phyloP scores from a whole-genome alignment of 2,797 vertebrate species.

The Poecile montanus region DNA sequence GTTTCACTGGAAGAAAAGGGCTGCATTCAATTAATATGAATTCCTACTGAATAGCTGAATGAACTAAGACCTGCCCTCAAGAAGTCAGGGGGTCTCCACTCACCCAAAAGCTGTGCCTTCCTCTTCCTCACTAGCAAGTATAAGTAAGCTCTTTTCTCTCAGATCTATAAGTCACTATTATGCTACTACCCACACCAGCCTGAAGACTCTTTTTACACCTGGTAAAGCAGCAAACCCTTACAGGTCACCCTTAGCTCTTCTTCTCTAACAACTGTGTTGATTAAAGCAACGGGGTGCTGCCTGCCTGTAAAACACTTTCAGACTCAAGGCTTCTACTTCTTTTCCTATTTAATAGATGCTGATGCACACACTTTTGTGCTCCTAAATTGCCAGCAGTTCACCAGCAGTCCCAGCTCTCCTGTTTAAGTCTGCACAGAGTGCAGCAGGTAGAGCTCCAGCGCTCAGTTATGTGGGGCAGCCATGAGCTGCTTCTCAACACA shows the following conservation, averaged over 20 bases:
- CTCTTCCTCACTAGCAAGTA: background rate
- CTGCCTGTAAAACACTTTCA: background rate
- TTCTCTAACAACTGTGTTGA: background rate
- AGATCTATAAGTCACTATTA: background rate
- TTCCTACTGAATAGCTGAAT: background rate
- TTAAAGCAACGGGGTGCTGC: background rate
- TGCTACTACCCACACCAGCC: background rate
- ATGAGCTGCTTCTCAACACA: background rate
- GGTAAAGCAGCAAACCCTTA: background rate
- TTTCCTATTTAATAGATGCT: background rate
- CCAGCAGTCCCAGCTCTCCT: background rate
- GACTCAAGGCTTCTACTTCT: background rate
- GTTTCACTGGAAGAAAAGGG: background rate
- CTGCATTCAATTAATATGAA: background rate
- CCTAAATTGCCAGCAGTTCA: background rate
- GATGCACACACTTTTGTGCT: background rate
- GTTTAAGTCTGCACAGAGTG: rapidly evolving
- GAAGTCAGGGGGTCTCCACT: background rate
- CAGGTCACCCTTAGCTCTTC: background rate
- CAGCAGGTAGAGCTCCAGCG: background rate
- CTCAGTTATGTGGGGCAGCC: rapidly evolving
- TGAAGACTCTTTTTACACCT: background rate
- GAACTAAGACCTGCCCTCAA: background rate
- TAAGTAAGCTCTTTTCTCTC: background rate
- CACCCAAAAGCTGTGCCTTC: background rate